These are phyloP conservation scores for Diabrotica undecimpunctata DNA, from an alignment of 1,140 invertebrate genomes.

Conservation along the genomic window DNA sequence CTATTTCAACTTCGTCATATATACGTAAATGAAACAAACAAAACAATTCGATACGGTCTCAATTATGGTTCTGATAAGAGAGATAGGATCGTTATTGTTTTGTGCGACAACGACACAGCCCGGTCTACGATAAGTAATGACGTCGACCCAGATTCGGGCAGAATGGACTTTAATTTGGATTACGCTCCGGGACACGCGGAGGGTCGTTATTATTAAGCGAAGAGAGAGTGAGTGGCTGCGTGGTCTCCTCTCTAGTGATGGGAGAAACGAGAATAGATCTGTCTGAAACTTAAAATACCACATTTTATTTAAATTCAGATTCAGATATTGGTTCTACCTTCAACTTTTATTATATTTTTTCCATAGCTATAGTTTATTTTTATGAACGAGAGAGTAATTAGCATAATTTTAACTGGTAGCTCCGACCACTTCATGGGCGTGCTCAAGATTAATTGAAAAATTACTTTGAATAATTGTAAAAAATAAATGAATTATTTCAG, in stretches of 20 bases:
- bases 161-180: conserved; percentile 2
- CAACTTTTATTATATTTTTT: too few species aligned
- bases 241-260: not conserved
- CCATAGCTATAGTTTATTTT: too few species aligned
- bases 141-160: not conserved
- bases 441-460: too few species aligned
- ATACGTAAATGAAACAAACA: not conserved
- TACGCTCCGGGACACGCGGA: not conserved
- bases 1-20: not conserved
- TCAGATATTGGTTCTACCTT: too few species aligned
- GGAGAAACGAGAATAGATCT: too few species aligned
- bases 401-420: too few species aligned
- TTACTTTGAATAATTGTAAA: too few species aligned
- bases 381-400: too few species aligned
- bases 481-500: too few species aligned
- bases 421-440: too few species aligned
- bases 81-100: not conserved
- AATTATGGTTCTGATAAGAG: not conserved
- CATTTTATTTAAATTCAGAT: too few species aligned
- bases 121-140: not conserved
- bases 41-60: not conserved
- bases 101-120: not conserved
- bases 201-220: conserved; percentile 2
- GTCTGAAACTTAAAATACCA: too few species aligned
- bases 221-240: not conserved